Conservation (phyloP, 2,888 invertebrate genomes). For the Lepidochitona cinerea region DNA sequence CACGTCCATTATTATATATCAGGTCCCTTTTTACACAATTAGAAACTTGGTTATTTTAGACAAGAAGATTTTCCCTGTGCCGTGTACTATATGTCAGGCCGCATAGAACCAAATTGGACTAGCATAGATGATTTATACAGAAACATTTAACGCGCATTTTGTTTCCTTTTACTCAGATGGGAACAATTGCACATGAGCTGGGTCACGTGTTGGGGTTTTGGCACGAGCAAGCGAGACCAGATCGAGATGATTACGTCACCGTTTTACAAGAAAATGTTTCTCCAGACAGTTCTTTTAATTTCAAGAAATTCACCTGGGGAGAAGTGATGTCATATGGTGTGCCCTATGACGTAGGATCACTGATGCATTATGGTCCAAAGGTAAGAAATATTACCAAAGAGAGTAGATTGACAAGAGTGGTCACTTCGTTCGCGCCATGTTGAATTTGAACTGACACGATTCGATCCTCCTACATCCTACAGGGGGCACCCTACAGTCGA, state of each 20-base stretch:
- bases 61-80: no score
- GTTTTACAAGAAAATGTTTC: neutral
- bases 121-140: slow-evolving; percentile 9
- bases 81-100: no score
- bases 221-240: neutral
- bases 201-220: neutral
- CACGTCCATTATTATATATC: no score
- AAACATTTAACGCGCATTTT: slow-evolving; percentile 43
- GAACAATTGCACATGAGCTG: neutral
- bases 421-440: no score
- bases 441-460: no score
- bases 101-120: no score
- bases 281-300: neutral
- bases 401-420: no score
- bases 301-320: slow-evolving; percentile 34
- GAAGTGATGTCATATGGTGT: slow-evolving; percentile 35
- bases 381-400: no score
- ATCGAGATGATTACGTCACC: neutral
- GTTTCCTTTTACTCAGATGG: slow-evolving; percentile 14
- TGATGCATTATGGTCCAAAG: slow-evolving; percentile 47
- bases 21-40: no score
- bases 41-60: no score
- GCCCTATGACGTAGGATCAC: slow-evolving; percentile 44
- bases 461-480: no score
- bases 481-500: no score